Conservation (phyloP, 2,113 vertebrate genomes). For the Rhineura floridana region DNA sequence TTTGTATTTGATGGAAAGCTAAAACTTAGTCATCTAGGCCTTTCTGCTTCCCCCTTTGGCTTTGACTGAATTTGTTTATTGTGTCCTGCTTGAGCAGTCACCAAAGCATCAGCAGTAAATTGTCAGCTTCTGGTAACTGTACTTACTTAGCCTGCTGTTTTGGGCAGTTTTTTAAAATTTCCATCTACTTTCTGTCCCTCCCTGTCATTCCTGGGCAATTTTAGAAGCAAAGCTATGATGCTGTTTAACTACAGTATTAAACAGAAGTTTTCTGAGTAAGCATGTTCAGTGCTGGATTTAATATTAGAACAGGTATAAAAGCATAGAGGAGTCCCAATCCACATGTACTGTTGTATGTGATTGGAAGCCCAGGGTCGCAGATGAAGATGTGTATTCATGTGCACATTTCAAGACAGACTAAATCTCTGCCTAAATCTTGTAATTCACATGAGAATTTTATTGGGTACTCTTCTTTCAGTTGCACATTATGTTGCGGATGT, state of each 20-base stretch:
- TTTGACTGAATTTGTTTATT: slow-evolving; percentile 42
- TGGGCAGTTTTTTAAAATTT: slow-evolving; percentile 36
- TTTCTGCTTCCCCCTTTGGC: slow-evolving; percentile 46
- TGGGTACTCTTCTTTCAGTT: not conserved
- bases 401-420: not conserved
- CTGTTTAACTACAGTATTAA: slow-evolving; percentile 32
- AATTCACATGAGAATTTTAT: not conserved
- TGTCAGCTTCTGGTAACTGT: slow-evolving; percentile 23
- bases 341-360: not conserved
- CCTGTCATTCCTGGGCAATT: not conserved
- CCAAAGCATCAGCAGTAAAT: slow-evolving; percentile 37
- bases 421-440: not conserved
- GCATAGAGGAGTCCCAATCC: not conserved
- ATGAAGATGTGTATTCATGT: not conserved
- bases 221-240: slow-evolving; percentile 8
- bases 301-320: not conserved
- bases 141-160: slow-evolving; percentile 43
- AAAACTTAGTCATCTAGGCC: slow-evolving; percentile 27
- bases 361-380: not conserved
- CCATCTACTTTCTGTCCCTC: not conserved
- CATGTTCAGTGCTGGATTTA: not conserved
- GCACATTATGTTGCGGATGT: not conserved
- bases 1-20: slow-evolving; percentile 49
- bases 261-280: not conserved
- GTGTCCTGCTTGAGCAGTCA: slow-evolving; percentile 58